Evolutionary conservation across 1,140 invertebrate species (phyloP), one percentile per base, ranked within the genome.

Genomic region (Portunus trituberculatus): DNA sequence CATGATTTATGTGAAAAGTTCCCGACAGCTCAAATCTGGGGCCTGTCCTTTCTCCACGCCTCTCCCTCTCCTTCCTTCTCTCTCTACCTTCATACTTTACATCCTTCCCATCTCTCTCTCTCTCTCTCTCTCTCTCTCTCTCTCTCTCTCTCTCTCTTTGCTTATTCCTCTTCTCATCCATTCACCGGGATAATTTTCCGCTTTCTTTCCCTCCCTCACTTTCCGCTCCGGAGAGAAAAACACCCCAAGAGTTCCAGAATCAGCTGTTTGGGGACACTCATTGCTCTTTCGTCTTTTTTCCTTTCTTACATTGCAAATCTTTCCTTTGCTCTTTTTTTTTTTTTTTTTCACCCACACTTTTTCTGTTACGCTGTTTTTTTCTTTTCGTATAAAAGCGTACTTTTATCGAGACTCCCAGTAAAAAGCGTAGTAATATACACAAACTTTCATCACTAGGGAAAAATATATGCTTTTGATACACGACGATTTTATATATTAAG

Each of bases 31-130:
- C 52, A 20, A 59, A 59, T 59, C 52, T 59, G 10, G 52, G 28
- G 28, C 83, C 32, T 31, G 28, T 31, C 32, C 25, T 86, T 31
- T n/a, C 25, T 86, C 83, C 32, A 28, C 32, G n/a, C 31, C 39
- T 89, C 87, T 89, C 87, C 48, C 87, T 89, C 87, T 88, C 84
- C n/a, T 31, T 87, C 84, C n/a, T 0, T 87, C 84, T 87, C 29
- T 84, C 83, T 12, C 83, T n/a, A n/a, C 16, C 32, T 87, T 31
- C 4, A n/a, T 87, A n/a, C 16, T 16, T 32, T 31, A 0, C 86
- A 8, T 16, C 32, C 86, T 32, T 31, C 16, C 31, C 16, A n/a
- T 32, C 39, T 46, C 87, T 46, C 87, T 10, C 32, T 46, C 84
- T 87, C 84, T 12, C 84, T 87, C 84, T 12, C 0, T 87, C 84